phyloP scores from a whole-genome alignment of 2,113 vertebrate genomes.

The Cryptotis parvus region DNA sequence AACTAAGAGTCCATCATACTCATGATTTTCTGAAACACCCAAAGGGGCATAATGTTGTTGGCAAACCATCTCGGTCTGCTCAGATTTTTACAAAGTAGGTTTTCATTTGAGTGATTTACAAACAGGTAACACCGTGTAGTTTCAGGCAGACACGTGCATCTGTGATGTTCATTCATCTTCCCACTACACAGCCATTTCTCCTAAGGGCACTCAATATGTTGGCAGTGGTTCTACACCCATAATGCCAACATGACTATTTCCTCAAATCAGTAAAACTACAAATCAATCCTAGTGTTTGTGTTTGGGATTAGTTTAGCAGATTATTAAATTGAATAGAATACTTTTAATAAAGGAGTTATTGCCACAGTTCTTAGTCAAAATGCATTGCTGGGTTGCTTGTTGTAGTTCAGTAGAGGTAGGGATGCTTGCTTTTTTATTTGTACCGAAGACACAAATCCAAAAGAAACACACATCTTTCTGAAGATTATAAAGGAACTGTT shows the following conservation, averaged over 20 bases:
- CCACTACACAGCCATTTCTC: neutral
- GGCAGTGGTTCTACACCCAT: neutral
- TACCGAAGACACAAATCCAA: neutral
- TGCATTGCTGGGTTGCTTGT: no score
- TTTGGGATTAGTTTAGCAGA: neutral
- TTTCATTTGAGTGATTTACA: neutral
- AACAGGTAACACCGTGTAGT: neutral
- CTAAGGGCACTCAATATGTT: neutral
- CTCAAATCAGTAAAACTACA: constrained; percentile 4
- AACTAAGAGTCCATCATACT: neutral
- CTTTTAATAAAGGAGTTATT: constrained; percentile 33
- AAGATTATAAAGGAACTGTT: constrained; percentile 29
- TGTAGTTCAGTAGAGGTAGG: neutral
- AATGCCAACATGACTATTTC: neutral
- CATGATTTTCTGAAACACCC: neutral
- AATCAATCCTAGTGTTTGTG: neutral
- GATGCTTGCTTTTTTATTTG: neutral
- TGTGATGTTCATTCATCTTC: neutral
- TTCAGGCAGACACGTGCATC: neutral
- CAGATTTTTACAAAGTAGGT: neutral
- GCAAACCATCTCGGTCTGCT: neutral
- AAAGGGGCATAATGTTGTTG: neutral
- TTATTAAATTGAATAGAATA: constrained; percentile 13
- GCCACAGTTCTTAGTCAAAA: neutral
- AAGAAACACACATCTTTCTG: constrained; percentile 22